These are phyloP conservation scores for Alethe castanea DNA, from an alignment of 2,113 vertebrate genomes.

Conservation along the genomic window DNA sequence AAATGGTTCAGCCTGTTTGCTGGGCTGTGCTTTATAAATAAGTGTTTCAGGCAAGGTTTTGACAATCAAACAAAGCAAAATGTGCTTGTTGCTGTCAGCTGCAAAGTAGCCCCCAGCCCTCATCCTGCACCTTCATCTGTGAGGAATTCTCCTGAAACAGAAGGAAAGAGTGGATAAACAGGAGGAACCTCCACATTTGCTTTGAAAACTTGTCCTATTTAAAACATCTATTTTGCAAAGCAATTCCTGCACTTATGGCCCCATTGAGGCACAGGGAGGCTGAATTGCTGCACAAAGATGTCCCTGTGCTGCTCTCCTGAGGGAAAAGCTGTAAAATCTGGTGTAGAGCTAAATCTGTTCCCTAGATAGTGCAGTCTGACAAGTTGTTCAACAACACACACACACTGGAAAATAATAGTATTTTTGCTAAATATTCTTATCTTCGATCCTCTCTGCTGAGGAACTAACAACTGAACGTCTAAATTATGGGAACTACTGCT, in stretches of 20 bases:
- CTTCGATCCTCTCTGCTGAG: neutral
- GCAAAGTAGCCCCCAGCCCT: neutral
- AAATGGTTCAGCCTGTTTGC: neutral
- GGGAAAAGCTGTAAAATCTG: neutral
- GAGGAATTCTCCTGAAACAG: neutral
- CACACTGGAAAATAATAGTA: neutral
- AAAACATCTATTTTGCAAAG: neutral
- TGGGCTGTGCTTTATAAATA: neutral
- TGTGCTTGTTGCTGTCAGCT: neutral
- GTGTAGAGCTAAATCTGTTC: neutral
- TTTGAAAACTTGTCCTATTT: neutral
- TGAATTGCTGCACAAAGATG: neutral
- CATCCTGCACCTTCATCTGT: neutral
- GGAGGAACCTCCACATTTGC: neutral
- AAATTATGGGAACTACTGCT: neutral
- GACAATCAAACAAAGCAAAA: neutral
- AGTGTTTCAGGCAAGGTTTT: neutral
- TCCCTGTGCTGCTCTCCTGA: neutral
- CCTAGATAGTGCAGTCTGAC: neutral
- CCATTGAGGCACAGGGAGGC: neutral
- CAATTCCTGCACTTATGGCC: neutral
- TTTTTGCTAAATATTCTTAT: neutral
- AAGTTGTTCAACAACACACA: neutral
- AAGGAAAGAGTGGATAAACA: neutral
- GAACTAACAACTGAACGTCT: neutral